phyloP scores from a whole-genome alignment of 2,113 vertebrate genomes.

The Lepus timidus region DNA sequence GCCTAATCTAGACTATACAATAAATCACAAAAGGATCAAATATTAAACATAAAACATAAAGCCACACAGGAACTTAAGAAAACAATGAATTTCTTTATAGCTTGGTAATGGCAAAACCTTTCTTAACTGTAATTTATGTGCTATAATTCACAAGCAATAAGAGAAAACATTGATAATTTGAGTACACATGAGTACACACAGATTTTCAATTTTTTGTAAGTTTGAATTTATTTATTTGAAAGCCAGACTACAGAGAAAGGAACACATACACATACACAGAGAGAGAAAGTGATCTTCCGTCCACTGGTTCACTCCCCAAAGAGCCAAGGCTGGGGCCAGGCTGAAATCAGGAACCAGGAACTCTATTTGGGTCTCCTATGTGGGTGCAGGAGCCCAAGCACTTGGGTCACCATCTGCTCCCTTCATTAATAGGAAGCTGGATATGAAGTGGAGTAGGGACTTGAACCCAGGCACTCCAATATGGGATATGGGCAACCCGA shows the following conservation, averaged over 20 bases:
- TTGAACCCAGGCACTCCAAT: not conserved
- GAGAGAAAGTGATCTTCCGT: no score
- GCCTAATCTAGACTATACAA: not conserved
- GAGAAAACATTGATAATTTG: not conserved
- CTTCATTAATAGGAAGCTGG: no score
- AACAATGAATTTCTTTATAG: not conserved
- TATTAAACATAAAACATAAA: not conserved
- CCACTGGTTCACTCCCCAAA: no score
- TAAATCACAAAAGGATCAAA: slow-evolving; percentile 9
- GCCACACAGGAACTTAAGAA: not conserved
- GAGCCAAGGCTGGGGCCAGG: no score
- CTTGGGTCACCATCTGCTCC: no score
- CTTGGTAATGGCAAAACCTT: not conserved
- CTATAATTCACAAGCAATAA: slow-evolving; percentile 3
- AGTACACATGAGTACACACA: not conserved
- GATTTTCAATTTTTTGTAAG: not conserved
- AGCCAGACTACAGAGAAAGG: no score
- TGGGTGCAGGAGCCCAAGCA: no score
- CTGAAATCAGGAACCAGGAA: no score
- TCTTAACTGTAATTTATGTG: not conserved
- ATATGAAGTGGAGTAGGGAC: no score
- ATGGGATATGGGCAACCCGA: not conserved
- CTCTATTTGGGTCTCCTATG: no score
- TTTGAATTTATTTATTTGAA: no score
- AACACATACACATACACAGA: no score